Evolutionary conservation across 2,113 vertebrate species (phyloP), one percentile per base, ranked within the genome.

Genomic region (Leucosticte australis): DNA sequence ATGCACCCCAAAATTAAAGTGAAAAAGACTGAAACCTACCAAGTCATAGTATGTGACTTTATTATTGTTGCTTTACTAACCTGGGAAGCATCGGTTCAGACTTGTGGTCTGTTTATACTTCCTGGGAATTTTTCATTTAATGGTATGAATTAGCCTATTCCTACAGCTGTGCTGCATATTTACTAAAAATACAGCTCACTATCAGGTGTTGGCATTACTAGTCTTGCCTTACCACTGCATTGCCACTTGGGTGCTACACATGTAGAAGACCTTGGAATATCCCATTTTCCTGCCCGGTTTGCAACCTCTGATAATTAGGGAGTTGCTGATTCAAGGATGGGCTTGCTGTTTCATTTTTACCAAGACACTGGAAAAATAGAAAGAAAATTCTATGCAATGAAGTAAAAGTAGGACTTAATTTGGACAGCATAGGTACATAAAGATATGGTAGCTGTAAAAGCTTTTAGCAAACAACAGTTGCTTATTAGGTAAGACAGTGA

Each of bases 401-500:
- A 55, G 35, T 44, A 78, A 65, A 83, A 1, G 2, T 28, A 92
- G 23, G 16, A 18, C 37, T 68, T 64, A 62, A 33, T 89, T 92
- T 92, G 55, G 42, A 64, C 35, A 80, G 80, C 21, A 33, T 1
- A 69, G 62, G 56, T 49, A 68, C 56, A 57, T 49, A 83, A 47
- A 78, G 90, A 60, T 76, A 69, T 74, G 57, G n/a, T 50, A 14
- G 90, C 79, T 92, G 55, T 68, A 79, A 75, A 93, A 76, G 44
- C 6, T 91, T 95, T 94, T 67, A 95, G 74, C 57, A 94, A 96
- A 93, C 92, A 94, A 71, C 44, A 89, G 82, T 70, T 11, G 8
- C 73, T 96, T 86, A 84, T 95, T 65, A 97, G 95, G 91, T 86
- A 97, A 96, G 96, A 96, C 87, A 92, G 74, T 12, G 11, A 84